Base-by-base conservation (phyloP, 2,797 vertebrate genomes). In the Triplophysa bombifrons region DNA sequence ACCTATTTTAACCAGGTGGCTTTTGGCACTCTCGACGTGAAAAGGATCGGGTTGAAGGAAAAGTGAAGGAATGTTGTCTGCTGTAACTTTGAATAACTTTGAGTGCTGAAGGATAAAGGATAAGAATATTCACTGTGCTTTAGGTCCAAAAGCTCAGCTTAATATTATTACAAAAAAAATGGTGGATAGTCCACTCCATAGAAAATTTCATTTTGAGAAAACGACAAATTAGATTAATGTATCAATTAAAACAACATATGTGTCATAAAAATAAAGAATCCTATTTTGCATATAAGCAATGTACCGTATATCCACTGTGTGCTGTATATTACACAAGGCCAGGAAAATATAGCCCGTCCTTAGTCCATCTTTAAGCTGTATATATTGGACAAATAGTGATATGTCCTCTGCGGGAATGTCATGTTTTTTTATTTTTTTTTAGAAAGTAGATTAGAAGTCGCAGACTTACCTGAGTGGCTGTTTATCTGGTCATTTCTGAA, bases 1-100 rank as follows among this genome's bases (percentile, higher is more conserved):
- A 82, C 83, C 83, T 75, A 58, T 81, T 80, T 81, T 83, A 71
- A 55, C 82, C 71, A 51, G 63, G 19, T 76, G 72, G 58, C 60
- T 70, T 80, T 82, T 72, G 77, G 75, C 74, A 64, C 25, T 46
- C 58, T 61, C 17, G 48, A 71, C 64, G 78, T 80, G 50, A 60
- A 75, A 74, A 84, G 51, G 65, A 74, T 71, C 63, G 46, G 69
- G 61, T 70, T 34, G 27, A 74, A 34, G 61, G 12, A 64, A 55
- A 58, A 56, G 30, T n/a, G 63, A 50, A 14, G 68, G 25, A 69
- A 60, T 50, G 34, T 69, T 60, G 13, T 50, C 58, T 50, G 44
- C 11, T 61, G n/a, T 38, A 61, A 63, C 22, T 73, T 61, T 63
- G 12, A 74, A 51, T 69, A 61, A 70, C 55, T 60, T 69, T 41